Evolutionary conservation across 2,888 invertebrate genomes (phyloP), one percentile per base, ranked within the genome.

Genomic region (Chymomyza fuscimana): DNA sequence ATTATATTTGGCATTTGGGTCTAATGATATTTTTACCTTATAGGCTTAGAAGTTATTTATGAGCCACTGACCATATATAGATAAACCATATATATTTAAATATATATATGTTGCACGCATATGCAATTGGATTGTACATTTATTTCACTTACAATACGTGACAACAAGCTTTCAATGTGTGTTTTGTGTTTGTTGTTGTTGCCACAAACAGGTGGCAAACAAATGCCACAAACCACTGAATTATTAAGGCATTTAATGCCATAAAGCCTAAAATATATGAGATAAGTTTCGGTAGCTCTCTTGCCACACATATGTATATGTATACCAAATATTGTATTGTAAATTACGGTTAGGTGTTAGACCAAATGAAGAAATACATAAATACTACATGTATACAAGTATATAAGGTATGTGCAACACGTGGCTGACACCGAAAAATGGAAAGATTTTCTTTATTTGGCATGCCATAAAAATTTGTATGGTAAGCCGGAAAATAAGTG

Each of bases 241-340:
- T 81, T 84, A 86, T 80, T 78, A 73, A 46, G 63, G 82, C 85
- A 79, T 68, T 79, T 74, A 69, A 74, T 82, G 82, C 72, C 77
- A 76, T 84, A 84, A 84, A 86, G 68, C 72, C 60, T 72, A 67
- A 72, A 79, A 86, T 75, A 86, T 86, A 86, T 76, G 87, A 79
- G 75, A 59, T 72, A 72, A 70, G 78, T 84, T 75, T 60, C 29
- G 36, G 60, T 36, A 36, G 60, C 36, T 29, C 36, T 36, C 25
- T 25, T 32, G 32, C 32, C 69, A 46, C 67, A 63, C 50, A 60
- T 56, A n/a, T n/a, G n/a, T 19, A 19, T 19, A 19, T 19, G 19
- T 19, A 32, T 7, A 32, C 32, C 4, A 19, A 9, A 29, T 59
- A 61, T 70, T 50, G 54, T 60, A 29, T 19, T 67, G 62, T 64